Evolutionary conservation across 2,113 vertebrate species (phyloP).

Genomic region (Anoura caudifer): DNA sequence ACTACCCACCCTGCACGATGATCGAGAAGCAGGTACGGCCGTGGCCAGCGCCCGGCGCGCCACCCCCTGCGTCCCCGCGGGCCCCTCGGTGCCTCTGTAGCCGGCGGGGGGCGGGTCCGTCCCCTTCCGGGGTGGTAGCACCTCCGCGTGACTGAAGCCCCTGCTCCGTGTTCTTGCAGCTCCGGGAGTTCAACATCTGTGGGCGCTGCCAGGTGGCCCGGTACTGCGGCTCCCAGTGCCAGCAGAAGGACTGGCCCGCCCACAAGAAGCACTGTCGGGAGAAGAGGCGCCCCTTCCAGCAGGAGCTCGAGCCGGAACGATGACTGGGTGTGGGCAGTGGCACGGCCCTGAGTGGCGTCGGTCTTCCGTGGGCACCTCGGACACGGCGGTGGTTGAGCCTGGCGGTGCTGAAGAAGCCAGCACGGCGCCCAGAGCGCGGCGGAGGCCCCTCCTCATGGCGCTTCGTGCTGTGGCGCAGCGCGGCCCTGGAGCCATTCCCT

Average conservation of each 20-base stretch:
- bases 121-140: not conserved
- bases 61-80: not conserved
- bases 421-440: constrained; percentile 65
- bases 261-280: constrained; percentile 99
- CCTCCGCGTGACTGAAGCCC: not conserved
- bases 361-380: constrained; percentile 77
- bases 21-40: constrained; percentile 92
- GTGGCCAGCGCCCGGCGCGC: not conserved
- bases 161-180: constrained; percentile 56
- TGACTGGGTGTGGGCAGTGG: constrained; percentile 70
- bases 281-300: constrained; percentile 91
- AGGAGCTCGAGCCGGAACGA: constrained; percentile 95
- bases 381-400: constrained; percentile 77
- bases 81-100: not conserved
- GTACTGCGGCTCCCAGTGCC: constrained; percentile 98
- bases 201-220: constrained; percentile 97
- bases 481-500: constrained; percentile 78
- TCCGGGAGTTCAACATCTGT: constrained; percentile 98
- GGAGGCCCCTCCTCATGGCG: constrained; percentile 64
- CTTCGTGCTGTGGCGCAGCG: constrained; percentile 73
- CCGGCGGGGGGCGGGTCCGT: not conserved
- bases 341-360: constrained; percentile 67
- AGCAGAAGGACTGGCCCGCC: constrained; percentile 99
- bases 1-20: constrained; percentile 97
- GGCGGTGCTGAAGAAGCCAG: constrained; percentile 75